Base-by-base conservation (phyloP, 1,140 invertebrate genomes). In the Macrobrachium rosenbergii region DNA sequence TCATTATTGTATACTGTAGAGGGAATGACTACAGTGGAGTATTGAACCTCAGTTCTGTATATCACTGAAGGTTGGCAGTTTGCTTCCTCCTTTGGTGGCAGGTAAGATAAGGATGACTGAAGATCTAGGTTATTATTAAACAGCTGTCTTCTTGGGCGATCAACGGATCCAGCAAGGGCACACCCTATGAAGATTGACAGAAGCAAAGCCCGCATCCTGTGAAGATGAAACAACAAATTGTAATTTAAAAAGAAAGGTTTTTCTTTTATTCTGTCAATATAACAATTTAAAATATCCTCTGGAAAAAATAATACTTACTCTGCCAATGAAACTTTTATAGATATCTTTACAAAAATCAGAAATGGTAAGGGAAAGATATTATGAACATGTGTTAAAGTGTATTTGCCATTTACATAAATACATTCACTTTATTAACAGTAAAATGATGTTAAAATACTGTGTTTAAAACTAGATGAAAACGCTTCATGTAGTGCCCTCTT, bases 341-440 rank as follows among this genome's bases (percentile, higher is more conserved):
- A 5, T 16, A 12, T 2, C 23, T 52, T 2, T 78, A 58, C 11
- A 21, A 1, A 17, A n/a, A 64, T 17, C 52, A 52, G 17, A 52
- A 72, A 69, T 17, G 63, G 37, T 23, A 76, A 81, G 60, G 14
- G 17, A 43, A 82, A 23, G 11, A 45, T 16, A 28, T 58, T 43
- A 19, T 58, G 17, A 62, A 10, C 21, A 76, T 21, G 21, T 21
- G 60, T 37, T 82, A 81, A 52, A 64, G 8, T 84, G 62, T 84
- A 78, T 84, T 86, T 87, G 43, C 59, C 52, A 81, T 76, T 73
- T 87, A 81, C 37, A 87, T 87, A 81, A 75, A 87, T 87, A 87
- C 78, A 86, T 17, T 14, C 23, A n/a, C 5, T 12, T 28, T 77
- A 16, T 23, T n/a, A 59, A 67, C 16, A 19, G 79, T 37, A 81